Percentiles rank a stretch among this genome's conserved stretches.
Evolutionary conservation across 2,113 vertebrate genomes (phyloP).

Genomic region (Pavo muticus): DNA sequence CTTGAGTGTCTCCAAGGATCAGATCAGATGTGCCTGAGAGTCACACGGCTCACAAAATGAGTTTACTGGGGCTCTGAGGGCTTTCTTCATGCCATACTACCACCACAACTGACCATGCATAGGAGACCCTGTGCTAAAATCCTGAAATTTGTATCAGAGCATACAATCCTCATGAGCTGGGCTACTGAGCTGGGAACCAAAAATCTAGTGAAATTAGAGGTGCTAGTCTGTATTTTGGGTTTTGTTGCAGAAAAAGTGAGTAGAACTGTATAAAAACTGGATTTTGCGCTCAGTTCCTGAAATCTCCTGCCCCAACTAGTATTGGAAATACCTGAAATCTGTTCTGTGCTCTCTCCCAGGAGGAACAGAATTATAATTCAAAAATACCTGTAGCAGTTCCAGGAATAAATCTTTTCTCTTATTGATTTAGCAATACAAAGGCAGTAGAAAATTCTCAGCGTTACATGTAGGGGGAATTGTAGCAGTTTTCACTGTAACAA

Average conservation of each 20-base stretch:
- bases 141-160: background rate
- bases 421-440: conserved; percentile 39
- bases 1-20: too few species aligned
- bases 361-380: conserved; percentile 25
- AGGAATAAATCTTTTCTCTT: conserved; percentile 30
- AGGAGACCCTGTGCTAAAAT: background rate
- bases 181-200: background rate
- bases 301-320: background rate
- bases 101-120: background rate
- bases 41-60: background rate
- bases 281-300: background rate
- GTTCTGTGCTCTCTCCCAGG: background rate
- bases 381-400: conserved; percentile 16
- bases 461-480: conserved; percentile 18
- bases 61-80: background rate
- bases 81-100: background rate
- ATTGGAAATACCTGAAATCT: background rate
- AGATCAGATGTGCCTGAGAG: background rate
- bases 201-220: background rate
- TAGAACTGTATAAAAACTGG: background rate
- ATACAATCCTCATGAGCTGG: background rate
- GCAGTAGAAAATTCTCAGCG: conserved; percentile 4
- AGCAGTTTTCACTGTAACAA: conserved; percentile 29
- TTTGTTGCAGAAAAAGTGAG: background rate
- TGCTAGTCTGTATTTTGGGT: background rate